Percentiles rank a stretch among this genome's conserved stretches.
Evolutionary conservation across 2,888 invertebrate genomes (phyloP).

Genomic region (Drosophila nigricruria): DNA sequence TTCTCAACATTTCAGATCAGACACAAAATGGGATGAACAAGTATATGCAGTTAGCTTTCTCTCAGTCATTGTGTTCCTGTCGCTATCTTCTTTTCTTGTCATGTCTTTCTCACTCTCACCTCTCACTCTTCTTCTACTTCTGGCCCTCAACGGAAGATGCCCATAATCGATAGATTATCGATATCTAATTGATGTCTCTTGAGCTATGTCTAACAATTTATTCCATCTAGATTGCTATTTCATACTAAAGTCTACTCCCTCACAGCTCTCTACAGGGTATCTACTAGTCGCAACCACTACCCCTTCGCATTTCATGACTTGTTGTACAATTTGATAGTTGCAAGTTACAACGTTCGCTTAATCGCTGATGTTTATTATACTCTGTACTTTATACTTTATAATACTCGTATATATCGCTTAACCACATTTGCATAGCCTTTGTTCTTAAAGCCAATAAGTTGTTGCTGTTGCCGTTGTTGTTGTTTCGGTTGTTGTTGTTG

Average conservation of each 20-base stretch:
- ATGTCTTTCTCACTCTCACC: too few species aligned
- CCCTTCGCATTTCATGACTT: not conserved
- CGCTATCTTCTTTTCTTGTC: too few species aligned
- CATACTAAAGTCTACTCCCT: not conserved
- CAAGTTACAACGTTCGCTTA: conserved; percentile 61
- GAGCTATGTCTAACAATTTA: not conserved
- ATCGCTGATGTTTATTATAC: conserved; percentile 76
- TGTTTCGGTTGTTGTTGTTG: conserved; percentile 4
- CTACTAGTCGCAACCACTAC: not conserved
- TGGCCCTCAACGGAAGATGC: not conserved
- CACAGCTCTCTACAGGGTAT: conserved; percentile 4
- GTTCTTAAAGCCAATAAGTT: conserved; percentile 54
- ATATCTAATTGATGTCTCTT: not conserved
- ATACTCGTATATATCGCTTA: conserved; percentile 34
- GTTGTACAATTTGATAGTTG: conserved; percentile 56
- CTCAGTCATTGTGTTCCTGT: too few species aligned
- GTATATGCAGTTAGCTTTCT: not conserved
- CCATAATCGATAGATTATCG: not conserved
- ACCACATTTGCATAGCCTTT: conserved; percentile 75
- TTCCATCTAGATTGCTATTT: too few species aligned
- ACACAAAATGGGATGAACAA: not conserved
- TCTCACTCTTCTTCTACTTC: not conserved
- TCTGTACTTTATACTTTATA: conserved; percentile 67
- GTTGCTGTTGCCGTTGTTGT: conserved; percentile 17
- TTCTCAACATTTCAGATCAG: not conserved